Evolutionary conservation across 2,888 invertebrate genomes (phyloP), one percentile per base, ranked within the genome.

Genomic region (Trichogramma dendrolimi): DNA sequence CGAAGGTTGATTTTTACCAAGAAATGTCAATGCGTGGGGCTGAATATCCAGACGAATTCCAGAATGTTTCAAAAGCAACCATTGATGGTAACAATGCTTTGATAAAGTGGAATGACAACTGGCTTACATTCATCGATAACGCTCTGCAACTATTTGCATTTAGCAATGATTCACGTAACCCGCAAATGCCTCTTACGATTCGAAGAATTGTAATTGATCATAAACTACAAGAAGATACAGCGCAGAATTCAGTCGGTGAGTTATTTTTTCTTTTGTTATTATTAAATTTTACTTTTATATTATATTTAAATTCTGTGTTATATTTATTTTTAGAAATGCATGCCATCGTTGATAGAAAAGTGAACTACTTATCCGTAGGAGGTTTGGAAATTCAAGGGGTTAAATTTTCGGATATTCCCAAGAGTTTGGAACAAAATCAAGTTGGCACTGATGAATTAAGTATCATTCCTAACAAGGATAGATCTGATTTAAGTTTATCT

Each of bases 51-150:
- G 81, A 80, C 3, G 50, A 74, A 0, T 85, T 84, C 70, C 77
- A 80, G 67, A 83, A 83, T 38, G 74, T 87, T 4, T 68, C 75
- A 1, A 76, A 78, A 55, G 75, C 81, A 4, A 82, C 84, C 56
- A 74, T 80, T 49, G 70, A 75, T 64, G 83, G 77, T 1, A 65
- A 53, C 0, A 70, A 67, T 4, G 82, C 79, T n/a, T 71, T 67
- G n/a, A 70, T 83, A 8, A 64, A 68, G 38, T 88, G 87, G 87
- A 78, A 78, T 14, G 83, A 82, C 61, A 85, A 87, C 70, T 89
- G 87, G 86, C 82, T 86, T 4, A 82, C 86, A 1, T 88, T 86
- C 73, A 78, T 89, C 72, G 89, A 89, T 70, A 84, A 84, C 10
- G 84, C 88, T 82, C 76, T 89, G 11, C 89, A 90, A 71, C 79